Base-by-base conservation (phyloP, 1,140 invertebrate species). In the Drosophila lowei region DNA sequence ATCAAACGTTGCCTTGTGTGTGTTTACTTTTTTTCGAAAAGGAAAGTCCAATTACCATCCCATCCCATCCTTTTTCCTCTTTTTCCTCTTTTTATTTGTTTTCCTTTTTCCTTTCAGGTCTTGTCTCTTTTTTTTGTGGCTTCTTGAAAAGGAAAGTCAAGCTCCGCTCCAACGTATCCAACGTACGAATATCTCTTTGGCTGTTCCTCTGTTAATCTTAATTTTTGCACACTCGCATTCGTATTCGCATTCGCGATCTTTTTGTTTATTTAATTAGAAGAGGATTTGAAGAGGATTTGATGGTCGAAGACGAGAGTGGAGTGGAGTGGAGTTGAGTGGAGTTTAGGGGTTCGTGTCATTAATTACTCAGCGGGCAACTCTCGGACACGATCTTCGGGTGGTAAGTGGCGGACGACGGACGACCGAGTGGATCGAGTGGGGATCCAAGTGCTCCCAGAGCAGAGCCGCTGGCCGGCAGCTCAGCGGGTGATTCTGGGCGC, bases 241-340 rank as follows among this genome's bases (percentile, higher is more conserved):
- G n/a, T n/a, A 64, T 11, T 7, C 16, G 34, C 56, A 57, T 68
- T 70, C 34, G 44, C 64, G 67, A 68, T 70, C 44, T 68, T 70
- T 70, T 49, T 70, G 66, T 70, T 70, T 70, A 70, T 70, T 70
- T 68, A 70, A 68, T 70, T 70, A 70, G 66, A 67, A 38, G 65
- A 68, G 44, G 65, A 70, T 34, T 13, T 49, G 43, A 68, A 38
- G 65, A 68, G 25, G 65, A 68, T 34, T 6, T 49, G 34, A 44
- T 70, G 52, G 50, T 44, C 23, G 52, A 56, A 34, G 16, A 34
- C n/a, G 34, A 38, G 8, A 9, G 30, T 30, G 34, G 30, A 34
- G 30, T 38, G 8, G 30, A 34, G 30, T 11, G 2, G 30, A 34
- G 25, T 28, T 0, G 6, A 28, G 28, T 7, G 28, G 28, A 48